These are phyloP conservation scores for Nyctereutes procyonoides DNA, from an alignment of 2,113 vertebrate species.

Conservation along the genomic window DNA sequence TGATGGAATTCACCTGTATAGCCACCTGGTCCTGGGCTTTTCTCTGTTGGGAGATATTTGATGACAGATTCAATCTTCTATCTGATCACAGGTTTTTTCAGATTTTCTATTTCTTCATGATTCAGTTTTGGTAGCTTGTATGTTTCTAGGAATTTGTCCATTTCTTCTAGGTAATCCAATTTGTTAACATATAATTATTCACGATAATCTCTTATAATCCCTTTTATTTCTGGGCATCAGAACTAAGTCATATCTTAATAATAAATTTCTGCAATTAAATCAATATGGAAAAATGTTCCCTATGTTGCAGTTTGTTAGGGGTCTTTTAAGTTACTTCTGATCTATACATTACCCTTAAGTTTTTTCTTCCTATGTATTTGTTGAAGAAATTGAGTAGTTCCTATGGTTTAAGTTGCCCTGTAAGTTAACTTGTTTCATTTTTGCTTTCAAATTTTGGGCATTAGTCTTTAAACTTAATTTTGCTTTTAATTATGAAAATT, in stretches of 20 bases:
- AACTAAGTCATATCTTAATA: not conserved
- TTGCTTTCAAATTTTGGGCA: not conserved
- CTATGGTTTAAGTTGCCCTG: not conserved
- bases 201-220: not conserved
- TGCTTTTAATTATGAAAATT: not conserved
- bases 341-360: not conserved
- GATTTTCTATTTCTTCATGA: not conserved
- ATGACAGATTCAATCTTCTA: conserved; percentile 13
- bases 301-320: not conserved
- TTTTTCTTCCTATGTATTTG: not conserved
- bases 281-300: not conserved
- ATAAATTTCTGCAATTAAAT: not conserved
- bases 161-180: not conserved
- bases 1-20: not conserved
- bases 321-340: not conserved
- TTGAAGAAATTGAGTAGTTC: not conserved
- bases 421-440: not conserved
- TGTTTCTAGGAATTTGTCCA: not conserved
- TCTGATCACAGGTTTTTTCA: not conserved
- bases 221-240: not conserved
- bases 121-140: not conserved
- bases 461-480: not conserved
- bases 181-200: not conserved
- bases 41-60: not conserved
- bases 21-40: not conserved